Evolutionary conservation across 2,888 invertebrate species (phyloP).

Genomic region (Dicycla oo): DNA sequence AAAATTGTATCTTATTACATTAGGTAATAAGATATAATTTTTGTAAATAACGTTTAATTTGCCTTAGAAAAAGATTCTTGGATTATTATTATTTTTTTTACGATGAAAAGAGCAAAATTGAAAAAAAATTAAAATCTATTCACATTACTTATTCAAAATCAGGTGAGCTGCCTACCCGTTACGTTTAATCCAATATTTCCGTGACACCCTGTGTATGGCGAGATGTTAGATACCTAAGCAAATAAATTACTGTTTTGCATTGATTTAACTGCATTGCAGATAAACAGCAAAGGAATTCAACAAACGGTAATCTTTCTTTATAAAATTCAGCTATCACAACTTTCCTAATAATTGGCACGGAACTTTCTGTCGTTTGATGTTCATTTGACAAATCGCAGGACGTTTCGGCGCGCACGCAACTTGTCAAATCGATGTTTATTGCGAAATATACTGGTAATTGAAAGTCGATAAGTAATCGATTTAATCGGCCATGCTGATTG

Average conservation of each 20-base stretch:
- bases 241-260: constrained; percentile 11
- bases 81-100: too few species aligned
- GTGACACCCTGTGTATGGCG: too few species aligned
- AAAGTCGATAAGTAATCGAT: constrained; percentile 73
- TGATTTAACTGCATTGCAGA: background rate
- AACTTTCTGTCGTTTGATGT: background rate
- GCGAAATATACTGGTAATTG: constrained; percentile 66
- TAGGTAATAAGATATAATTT: too few species aligned
- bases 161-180: too few species aligned
- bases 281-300: constrained; percentile 12
- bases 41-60: too few species aligned
- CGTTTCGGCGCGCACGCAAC: constrained; percentile 55
- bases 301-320: background rate
- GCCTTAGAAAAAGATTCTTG: too few species aligned
- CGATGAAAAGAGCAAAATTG: too few species aligned
- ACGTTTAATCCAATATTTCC: too few species aligned
- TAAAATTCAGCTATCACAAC: constrained; percentile 12
- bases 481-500: constrained; percentile 66
- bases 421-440: constrained; percentile 61
- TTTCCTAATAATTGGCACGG: constrained; percentile 40
- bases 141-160: too few species aligned
- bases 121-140: too few species aligned
- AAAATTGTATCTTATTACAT: too few species aligned
- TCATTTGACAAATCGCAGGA: constrained; percentile 54
- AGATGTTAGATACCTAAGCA: constrained; percentile 20